Percentiles rank a stretch among this genome's conserved stretches.
phyloP scores from a whole-genome alignment of 2,888 invertebrate genomes.

The Oligia strigilis region DNA sequence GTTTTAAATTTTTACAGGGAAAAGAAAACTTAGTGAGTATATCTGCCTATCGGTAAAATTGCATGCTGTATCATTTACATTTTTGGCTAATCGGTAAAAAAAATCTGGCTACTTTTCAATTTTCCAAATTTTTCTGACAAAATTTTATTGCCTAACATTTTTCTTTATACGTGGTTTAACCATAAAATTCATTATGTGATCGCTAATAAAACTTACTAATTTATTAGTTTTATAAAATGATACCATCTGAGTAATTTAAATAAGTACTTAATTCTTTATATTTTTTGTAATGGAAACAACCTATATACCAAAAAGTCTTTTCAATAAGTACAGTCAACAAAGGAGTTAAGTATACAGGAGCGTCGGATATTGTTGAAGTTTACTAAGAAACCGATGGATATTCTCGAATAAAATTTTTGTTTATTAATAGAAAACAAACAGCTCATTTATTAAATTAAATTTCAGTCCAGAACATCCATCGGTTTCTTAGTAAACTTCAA shows the following conservation, averaged over 20 bases:
- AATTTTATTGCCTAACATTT: constrained; percentile 55
- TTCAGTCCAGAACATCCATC: no score
- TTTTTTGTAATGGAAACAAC: not conserved
- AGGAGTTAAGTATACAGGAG: no score
- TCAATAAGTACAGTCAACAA: not conserved
- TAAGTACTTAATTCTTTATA: not conserved
- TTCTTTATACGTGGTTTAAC: constrained; percentile 52
- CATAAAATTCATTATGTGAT: constrained; percentile 60
- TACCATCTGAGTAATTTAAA: constrained; percentile 51
- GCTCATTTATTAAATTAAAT: no score
- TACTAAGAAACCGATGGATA: no score
- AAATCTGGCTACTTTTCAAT: constrained; percentile 45
- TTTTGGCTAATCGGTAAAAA: constrained; percentile 61
- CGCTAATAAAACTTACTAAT: constrained; percentile 64
- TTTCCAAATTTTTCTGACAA: constrained; percentile 54
- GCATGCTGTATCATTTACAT: constrained; percentile 73
- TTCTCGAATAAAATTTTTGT: no score
- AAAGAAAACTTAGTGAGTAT: constrained; percentile 90
- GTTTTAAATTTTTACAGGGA: constrained; percentile 88
- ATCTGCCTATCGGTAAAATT: constrained; percentile 78
- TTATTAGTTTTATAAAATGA: constrained; percentile 34
- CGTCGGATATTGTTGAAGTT: no score
- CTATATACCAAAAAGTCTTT: not conserved
- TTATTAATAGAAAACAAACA: no score
- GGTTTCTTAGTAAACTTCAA: no score